Conservation (phyloP, 1,140 invertebrate species). For the Heterodera schachtii region DNA sequence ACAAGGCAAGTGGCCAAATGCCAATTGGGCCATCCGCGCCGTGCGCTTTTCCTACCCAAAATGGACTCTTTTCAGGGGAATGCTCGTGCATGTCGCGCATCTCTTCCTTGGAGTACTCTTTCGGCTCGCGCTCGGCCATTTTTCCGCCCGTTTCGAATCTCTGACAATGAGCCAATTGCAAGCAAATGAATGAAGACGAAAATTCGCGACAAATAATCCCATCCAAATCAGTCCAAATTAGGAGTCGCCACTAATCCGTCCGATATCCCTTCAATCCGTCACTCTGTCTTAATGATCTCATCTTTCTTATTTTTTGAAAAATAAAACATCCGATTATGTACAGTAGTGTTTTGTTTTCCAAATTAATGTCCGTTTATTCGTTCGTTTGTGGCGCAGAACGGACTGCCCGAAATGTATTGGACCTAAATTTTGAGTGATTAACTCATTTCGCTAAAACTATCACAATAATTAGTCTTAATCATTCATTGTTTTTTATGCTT, state of each 20-base stretch:
- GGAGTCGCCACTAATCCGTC: neutral
- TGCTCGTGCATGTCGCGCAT: slow-evolving; percentile 48
- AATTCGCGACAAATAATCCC: neutral
- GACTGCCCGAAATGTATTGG: slow-evolving; percentile 24
- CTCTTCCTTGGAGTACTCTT: slow-evolving; percentile 49
- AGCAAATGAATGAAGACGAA: neutral
- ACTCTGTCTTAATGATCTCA: slow-evolving; percentile 6
- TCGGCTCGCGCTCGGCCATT: slow-evolving; percentile 45
- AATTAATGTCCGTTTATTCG: neutral
- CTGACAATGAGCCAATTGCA: slow-evolving; percentile 6
- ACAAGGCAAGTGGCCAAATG: slow-evolving; percentile 20
- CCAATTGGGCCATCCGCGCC: neutral
- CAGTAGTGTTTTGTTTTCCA: neutral
- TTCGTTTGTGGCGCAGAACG: neutral
- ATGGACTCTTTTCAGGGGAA: slow-evolving; percentile 29
- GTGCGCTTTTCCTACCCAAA: neutral
- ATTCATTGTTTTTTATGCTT: too few species aligned
- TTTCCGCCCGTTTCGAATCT: slow-evolving; percentile 43
- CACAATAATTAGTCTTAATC: too few species aligned
- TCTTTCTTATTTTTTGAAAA: neutral
- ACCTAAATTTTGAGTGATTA: slow-evolving; percentile 16
- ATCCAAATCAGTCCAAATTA: neutral
- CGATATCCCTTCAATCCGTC: neutral
- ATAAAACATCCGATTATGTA: neutral
- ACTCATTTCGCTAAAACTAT: too few species aligned